Conservation (phyloP, 2,113 vertebrate genomes). For the Ellobius talpinus region DNA sequence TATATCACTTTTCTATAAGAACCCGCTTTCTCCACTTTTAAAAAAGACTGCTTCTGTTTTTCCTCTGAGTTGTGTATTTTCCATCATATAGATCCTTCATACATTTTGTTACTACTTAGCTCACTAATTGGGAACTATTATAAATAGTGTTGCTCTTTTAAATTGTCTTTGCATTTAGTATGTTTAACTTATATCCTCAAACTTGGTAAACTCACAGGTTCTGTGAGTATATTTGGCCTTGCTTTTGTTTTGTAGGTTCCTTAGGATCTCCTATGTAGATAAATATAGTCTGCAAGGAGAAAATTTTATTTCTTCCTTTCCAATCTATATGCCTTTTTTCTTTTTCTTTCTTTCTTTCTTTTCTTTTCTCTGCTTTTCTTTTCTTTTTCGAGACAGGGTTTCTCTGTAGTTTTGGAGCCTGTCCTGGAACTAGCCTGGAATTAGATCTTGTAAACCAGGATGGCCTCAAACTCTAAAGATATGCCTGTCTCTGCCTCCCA, state of each 20-base stretch:
- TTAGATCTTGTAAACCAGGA: no score
- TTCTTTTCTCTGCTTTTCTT: no score
- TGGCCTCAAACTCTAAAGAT: no score
- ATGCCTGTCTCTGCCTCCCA: no score
- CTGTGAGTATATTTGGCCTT: background rate
- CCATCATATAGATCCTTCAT: background rate
- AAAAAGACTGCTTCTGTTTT: background rate
- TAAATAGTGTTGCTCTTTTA: constrained; percentile 25
- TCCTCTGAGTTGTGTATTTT: background rate
- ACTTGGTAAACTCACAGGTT: constrained; percentile 24
- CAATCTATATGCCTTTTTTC: background rate
- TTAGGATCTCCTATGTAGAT: background rate
- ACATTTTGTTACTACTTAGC: constrained; percentile 26
- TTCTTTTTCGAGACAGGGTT: no score
- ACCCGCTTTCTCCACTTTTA: background rate
- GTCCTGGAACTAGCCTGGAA: no score
- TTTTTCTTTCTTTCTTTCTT: no score
- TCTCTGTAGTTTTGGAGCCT: no score
- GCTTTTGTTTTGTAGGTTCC: background rate
- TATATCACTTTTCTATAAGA: constrained; percentile 1
- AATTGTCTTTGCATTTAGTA: constrained; percentile 22
- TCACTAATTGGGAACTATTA: constrained; percentile 39
- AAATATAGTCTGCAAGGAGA: background rate
- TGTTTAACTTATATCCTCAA: background rate
- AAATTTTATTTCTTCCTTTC: constrained; percentile 21